phyloP scores from a whole-genome alignment of 2,113 vertebrate genomes.

The Nettapus auritus region DNA sequence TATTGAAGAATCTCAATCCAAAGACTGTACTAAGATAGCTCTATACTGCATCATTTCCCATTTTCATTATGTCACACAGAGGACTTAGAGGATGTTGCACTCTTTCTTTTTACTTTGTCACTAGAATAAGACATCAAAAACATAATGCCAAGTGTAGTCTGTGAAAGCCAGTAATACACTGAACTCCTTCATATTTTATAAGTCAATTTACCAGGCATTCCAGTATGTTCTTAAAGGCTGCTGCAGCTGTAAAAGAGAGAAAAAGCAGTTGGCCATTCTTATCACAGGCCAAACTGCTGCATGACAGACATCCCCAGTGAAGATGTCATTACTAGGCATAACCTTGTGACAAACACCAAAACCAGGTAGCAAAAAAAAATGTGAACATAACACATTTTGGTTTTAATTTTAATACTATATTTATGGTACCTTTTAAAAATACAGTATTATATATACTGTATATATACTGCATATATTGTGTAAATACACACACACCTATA shows the following conservation, averaged over 20 bases:
- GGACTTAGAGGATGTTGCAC: constrained; percentile 31
- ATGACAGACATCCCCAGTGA: not conserved
- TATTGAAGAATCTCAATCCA: not conserved
- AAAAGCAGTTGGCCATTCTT: not conserved
- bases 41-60: not conserved
- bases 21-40: not conserved
- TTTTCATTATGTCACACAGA: constrained; percentile 12
- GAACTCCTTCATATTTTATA: constrained; percentile 34
- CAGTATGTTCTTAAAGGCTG: not conserved
- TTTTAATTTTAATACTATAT: not conserved
- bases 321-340: not conserved
- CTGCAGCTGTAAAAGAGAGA: not conserved
- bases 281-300: not conserved
- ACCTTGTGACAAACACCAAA: not conserved
- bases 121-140: constrained; percentile 7
- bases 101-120: constrained; percentile 29
- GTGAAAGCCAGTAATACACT: not conserved
- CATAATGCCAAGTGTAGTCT: not conserved
- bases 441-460: no score
- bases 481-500: not conserved
- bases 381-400: not conserved
- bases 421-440: not conserved
- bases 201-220: constrained; percentile 13
- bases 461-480: not conserved
- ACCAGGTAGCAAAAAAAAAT: not conserved